Conservation (phyloP, 2,797 vertebrate species). For the Bufotes viridis region DNA sequence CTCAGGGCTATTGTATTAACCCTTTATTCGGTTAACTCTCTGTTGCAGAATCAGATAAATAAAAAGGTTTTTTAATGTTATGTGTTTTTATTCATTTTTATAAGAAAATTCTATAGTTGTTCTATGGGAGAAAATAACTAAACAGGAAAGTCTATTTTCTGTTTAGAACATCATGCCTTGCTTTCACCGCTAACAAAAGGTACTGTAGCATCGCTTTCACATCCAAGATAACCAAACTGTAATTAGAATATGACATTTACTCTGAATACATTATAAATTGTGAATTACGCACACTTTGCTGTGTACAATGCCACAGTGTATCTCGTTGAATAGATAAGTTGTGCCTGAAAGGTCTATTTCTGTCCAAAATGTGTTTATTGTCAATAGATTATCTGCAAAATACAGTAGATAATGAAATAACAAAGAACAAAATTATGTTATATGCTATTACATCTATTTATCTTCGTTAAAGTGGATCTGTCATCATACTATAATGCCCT, state of each 20-base stretch:
- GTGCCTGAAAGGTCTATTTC: not conserved
- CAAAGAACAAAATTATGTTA: not conserved
- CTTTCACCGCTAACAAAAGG: not conserved
- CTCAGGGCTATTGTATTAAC: not conserved
- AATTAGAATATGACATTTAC: slow-evolving; percentile 2
- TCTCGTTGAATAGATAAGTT: not conserved
- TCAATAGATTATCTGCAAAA: not conserved
- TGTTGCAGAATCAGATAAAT: not conserved
- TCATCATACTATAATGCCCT: too few species aligned
- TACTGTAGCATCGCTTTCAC: not conserved
- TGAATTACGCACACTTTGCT: not conserved
- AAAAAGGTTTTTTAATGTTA: not conserved
- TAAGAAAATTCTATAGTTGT: not conserved
- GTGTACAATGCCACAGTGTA: not conserved
- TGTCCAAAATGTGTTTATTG: not conserved
- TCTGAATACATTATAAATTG: not conserved
- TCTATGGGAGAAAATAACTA: not conserved
- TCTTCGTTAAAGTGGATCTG: too few species aligned
- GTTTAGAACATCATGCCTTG: not conserved
- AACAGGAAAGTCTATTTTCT: not conserved
- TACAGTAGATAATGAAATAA: not conserved
- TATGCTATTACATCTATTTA: not conserved
- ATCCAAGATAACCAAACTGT: not conserved
- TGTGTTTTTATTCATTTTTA: not conserved
- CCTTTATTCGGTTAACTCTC: not conserved